phyloP scores from a whole-genome alignment of 2,888 invertebrate genomes.

The Eumacrocentrus americanus region DNA sequence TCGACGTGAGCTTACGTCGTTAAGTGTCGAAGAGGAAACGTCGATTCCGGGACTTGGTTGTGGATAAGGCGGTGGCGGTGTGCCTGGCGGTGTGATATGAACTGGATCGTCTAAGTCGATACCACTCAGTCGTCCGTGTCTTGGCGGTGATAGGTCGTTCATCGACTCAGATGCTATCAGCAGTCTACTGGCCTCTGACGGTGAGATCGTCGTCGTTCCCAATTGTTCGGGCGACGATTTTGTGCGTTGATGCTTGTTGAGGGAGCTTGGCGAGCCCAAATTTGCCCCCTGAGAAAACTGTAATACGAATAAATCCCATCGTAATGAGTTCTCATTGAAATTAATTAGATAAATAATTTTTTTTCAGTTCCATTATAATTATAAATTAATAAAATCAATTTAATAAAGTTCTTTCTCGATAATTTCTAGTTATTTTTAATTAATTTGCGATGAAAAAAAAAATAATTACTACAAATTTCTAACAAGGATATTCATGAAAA shows the following conservation, averaged over 20 bases:
- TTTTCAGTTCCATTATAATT: too few relatives aligned
- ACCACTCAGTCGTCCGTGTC: conserved; percentile 43
- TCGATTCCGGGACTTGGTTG: conserved; percentile 57
- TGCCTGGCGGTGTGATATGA: conserved; percentile 73
- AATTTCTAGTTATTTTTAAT: too few relatives aligned
- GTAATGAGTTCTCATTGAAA: too few relatives aligned
- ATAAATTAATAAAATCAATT: too few relatives aligned
- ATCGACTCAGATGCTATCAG: conserved; percentile 69
- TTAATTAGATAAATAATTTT: too few relatives aligned
- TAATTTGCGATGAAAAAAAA: too few relatives aligned
- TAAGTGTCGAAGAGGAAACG: conserved; percentile 47
- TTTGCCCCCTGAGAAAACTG: conserved; percentile 48
- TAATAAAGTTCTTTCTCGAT: too few relatives aligned
- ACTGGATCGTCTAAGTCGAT: conserved; percentile 61
- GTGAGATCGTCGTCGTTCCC: conserved; percentile 54
- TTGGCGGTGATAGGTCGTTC: conserved; percentile 64
- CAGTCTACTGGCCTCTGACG: conserved; percentile 61
- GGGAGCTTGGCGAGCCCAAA: conserved; percentile 48
- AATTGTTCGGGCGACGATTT: conserved; percentile 71
- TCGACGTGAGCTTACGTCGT: conserved; percentile 44
- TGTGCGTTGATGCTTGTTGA: conserved; percentile 68
- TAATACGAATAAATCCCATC: conserved; percentile 17
- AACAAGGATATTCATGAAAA: too few relatives aligned
- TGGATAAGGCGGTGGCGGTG: conserved; percentile 87
- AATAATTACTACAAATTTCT: too few relatives aligned